These are phyloP conservation scores for Philereme transversata DNA, from an alignment of 2,888 invertebrate species.

Conservation along the genomic window DNA sequence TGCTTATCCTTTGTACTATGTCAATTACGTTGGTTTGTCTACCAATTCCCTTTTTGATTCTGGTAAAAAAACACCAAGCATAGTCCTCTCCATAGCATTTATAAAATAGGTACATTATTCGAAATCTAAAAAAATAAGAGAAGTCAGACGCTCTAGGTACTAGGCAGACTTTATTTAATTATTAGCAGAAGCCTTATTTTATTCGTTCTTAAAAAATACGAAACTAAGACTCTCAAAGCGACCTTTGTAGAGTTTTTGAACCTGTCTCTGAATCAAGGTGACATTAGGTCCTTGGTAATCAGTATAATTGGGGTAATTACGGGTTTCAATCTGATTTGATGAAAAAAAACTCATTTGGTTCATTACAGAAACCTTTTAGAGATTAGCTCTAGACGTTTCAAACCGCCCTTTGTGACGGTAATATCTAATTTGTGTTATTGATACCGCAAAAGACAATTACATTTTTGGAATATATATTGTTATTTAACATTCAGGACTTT, in stretches of 20 bases:
- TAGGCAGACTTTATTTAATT: too few relatives aligned
- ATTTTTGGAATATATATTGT: background rate
- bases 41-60: too few relatives aligned
- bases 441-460: background rate
- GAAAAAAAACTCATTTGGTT: conserved; percentile 44
- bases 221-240: background rate
- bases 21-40: too few relatives aligned
- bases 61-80: too few relatives aligned
- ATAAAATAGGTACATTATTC: too few relatives aligned
- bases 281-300: conserved; percentile 51
- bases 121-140: too few relatives aligned
- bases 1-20: too few relatives aligned
- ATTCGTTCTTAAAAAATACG: too few relatives aligned
- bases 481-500: background rate
- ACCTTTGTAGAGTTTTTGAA: conserved; percentile 14
- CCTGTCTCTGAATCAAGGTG: conserved; percentile 31
- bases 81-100: too few relatives aligned
- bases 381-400: conserved; percentile 27
- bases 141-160: too few relatives aligned
- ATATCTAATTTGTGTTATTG: conserved; percentile 1
- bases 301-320: conserved; percentile 63
- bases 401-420: conserved; percentile 4
- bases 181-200: too few relatives aligned
- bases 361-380: conserved; percentile 41
- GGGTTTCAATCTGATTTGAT: conserved; percentile 50